A percentile compares a stretch with the other conserved stretches of the same genome.
phyloP scores from a whole-genome alignment of 1,140 invertebrate species.

The Helicoverpa armigera region DNA sequence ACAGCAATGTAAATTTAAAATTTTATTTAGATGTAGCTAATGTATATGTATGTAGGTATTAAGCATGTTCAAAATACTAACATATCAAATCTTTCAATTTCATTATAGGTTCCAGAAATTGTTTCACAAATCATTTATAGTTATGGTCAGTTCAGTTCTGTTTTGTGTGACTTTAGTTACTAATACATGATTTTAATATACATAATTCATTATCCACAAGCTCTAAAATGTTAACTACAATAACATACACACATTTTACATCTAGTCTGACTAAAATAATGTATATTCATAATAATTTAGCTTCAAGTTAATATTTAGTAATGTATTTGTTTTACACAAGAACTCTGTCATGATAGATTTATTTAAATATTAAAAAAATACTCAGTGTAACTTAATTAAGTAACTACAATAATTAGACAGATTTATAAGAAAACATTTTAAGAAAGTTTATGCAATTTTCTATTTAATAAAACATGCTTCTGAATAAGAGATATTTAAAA shows the following conservation, averaged over 20 bases:
- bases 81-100: constrained; percentile 37
- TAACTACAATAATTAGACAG: constrained; percentile 41
- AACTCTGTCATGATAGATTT: constrained; percentile 37
- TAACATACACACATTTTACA: constrained; percentile 30
- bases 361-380: constrained; percentile 37
- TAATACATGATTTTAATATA: constrained; percentile 28
- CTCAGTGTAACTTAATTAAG: constrained; percentile 39
- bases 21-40: constrained; percentile 38
- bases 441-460: constrained; percentile 24
- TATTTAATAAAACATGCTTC: constrained; percentile 36
- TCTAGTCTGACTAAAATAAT: constrained; percentile 35
- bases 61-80: constrained; percentile 31
- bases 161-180: constrained; percentile 10
- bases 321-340: constrained; percentile 18
- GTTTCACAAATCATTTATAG: constrained; percentile 5
- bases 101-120: constrained; percentile 16
- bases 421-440: constrained; percentile 29
- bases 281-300: constrained; percentile 32
- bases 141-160: constrained; percentile 37
- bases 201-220: constrained; percentile 40
- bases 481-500: constrained; percentile 43
- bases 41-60: background rate
- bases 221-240: constrained; percentile 27
- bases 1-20: background rate
- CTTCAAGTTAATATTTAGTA: constrained; percentile 9